Evolutionary conservation across 2,888 invertebrate genomes (phyloP), one percentile per base, ranked within the genome.

Genomic region (Camponotus fellah): DNA sequence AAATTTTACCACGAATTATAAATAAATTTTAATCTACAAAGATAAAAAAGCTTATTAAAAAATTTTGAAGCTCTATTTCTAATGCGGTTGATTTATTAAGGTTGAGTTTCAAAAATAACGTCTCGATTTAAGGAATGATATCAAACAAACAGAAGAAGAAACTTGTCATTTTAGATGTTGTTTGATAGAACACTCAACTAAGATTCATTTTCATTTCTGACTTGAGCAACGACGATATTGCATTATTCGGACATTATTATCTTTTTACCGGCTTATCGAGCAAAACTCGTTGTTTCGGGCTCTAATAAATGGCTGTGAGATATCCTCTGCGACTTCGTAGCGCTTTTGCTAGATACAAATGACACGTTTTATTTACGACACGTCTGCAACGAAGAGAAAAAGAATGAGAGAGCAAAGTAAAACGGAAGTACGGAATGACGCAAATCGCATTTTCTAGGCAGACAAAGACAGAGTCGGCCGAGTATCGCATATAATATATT

Each of bases 351-450:
- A 72, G 77, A 86, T 86, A 87, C 80, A 84, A 87, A 87, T 76
- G 87, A 84, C 82, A 82, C 60, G 60, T 82, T 87, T 87, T 87
- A 87, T 87, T 86, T 86, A 84, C 71, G 75, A 56, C 69, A 72
- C 64, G 71, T 71, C 56, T 72, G 77, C 21, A n/a, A 12, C 46
- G 40, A 58, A 32, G 60, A 60, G 75, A 77, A 58, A 84, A 68
- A 62, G 76, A 80, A 34, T 32, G 64, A 37, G 37, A 56, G 76
- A 53, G 46, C 26, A 49, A 69, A 75, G 64, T 56, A 68, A 68
- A 68, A 64, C 56, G 83, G 77, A 72, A 60, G 66, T 56, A 65
- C 72, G 49, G 65, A 68, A 83, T 72, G 66, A 79, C 58, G 62
- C 75, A 84, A 85, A 87, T 85, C 83, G 85, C 65, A 86, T 84